Percentiles rank a stretch among this genome's conserved stretches.
Evolutionary conservation across 2,113 vertebrate species (phyloP).

Genomic region (Todiramphus saurophagus): DNA sequence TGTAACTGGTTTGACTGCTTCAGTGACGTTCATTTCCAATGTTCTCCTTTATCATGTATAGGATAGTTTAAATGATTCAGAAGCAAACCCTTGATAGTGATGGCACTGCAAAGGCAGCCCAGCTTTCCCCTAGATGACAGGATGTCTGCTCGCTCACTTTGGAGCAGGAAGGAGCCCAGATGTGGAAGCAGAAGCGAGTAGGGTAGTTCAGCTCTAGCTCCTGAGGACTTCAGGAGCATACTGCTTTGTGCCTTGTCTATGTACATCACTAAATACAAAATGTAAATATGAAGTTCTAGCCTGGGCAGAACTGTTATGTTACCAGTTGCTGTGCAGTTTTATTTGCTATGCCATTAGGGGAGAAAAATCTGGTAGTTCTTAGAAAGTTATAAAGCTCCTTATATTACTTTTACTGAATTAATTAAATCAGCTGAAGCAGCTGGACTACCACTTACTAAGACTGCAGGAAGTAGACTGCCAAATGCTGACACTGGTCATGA

Average conservation of each 20-base stretch:
- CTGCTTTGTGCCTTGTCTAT: not conserved
- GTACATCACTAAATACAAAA: not conserved
- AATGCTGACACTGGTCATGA: slow-evolving; percentile 60
- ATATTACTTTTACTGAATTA: not conserved
- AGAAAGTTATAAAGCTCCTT: not conserved
- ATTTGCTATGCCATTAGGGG: not conserved
- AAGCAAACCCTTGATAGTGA: rapidly evolving
- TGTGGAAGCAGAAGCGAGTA: not conserved
- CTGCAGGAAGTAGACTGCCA: slow-evolving; percentile 31
- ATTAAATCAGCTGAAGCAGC: slow-evolving; percentile 1
- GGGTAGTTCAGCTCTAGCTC: not conserved
- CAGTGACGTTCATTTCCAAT: not conserved
- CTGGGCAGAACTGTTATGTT: not conserved
- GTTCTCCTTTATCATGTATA: rapidly evolving
- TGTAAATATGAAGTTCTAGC: not conserved
- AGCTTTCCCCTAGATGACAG: not conserved
- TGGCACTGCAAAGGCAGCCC: not conserved
- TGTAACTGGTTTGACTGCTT: not conserved
- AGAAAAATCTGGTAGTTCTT: not conserved
- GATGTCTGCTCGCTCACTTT: not conserved
- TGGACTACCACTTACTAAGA: not conserved
- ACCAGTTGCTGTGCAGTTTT: not conserved
- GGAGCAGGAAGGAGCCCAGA: not conserved
- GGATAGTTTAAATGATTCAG: rapidly evolving
- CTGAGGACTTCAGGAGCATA: not conserved